Base-by-base conservation (phyloP, 2,113 vertebrate genomes). In the Abramis brama region DNA sequence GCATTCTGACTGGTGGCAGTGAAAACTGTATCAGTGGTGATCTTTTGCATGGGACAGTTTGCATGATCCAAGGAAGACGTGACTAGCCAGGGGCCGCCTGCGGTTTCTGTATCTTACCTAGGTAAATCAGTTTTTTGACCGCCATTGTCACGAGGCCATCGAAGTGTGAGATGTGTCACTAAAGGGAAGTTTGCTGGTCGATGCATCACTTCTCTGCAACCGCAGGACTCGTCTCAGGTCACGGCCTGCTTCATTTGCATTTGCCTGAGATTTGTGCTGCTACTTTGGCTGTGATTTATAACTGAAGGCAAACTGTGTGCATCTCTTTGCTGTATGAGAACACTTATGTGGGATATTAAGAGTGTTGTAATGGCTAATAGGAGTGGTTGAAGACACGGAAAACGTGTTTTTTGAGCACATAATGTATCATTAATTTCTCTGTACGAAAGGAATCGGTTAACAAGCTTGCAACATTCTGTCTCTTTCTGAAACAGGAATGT, bases 31-130 rank as follows among this genome's bases (percentile, higher is more conserved):
- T 59, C 57, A 79, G 23, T 27, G 17, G 57, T 57, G 57, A 79
- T 79, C 2, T 60, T 79, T 79, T 79, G 77, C 77, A 79, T 79
- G 57, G 0, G n/a, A 62, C 36, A 60, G 57, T 79, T 79, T 79
- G 77, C 77, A 79, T 79, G 55, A 79, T 79, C 30, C 21, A 43
- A 33, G 55, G 11, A 79, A 79, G 55, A 17, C 7, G 27, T 27
- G 25, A 2, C 30, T 19, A 73, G 36, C 10, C 5, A 13, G 6
- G 23, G 33, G 33, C 77, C 33, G 23, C 3, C 19, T 57, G 57
- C 12, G 36, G 57, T 60, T 62, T 76, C 45, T 60, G 55, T 23
- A 39, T 73, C 36, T 43, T 50, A 27, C n/a, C 23, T 10, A 62
- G 0, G 43, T 45, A 80, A 80, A 64, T 64, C 78, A 47, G 78